Percentiles rank a stretch among this genome's conserved stretches.
Conservation (phyloP, 2,113 vertebrate species). For the Mandrillus leucophaeus region DNA sequence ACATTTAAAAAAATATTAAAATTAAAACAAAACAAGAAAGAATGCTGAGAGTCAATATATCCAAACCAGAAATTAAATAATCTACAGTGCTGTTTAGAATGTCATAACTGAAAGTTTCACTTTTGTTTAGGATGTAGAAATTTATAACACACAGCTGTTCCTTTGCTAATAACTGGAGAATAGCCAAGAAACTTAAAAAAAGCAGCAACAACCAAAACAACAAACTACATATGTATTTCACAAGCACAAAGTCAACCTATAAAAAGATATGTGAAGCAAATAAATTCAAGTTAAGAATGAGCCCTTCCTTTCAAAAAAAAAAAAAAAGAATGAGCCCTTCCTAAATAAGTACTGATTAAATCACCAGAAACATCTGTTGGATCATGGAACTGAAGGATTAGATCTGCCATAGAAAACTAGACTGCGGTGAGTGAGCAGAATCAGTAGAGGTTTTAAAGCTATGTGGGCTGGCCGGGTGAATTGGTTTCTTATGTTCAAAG, state of each 20-base stretch:
- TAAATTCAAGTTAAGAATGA: not conserved
- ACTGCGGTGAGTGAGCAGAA: not conserved
- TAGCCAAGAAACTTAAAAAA: not conserved
- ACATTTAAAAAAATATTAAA: not conserved
- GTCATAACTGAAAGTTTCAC: not conserved
- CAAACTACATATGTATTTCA: not conserved
- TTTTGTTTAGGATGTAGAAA: not conserved
- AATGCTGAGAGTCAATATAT: not conserved
- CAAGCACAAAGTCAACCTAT: not conserved
- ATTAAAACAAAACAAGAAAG: not conserved
- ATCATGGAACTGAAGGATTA: not conserved
- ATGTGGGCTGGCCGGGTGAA: not conserved
- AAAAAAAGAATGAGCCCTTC: not conserved
- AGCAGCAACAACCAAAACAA: not conserved
- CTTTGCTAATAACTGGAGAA: not conserved
- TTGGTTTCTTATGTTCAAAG: not conserved
- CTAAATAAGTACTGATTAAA: not conserved
- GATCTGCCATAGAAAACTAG: not conserved
- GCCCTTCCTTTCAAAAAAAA: not conserved
- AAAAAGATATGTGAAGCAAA: not conserved
- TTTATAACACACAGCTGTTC: not conserved
- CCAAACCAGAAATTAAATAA: slow-evolving; percentile 23
- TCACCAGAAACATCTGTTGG: not conserved
- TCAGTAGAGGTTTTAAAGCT: not conserved
- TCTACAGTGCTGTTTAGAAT: not conserved